Conservation (phyloP, 2,888 invertebrate species). For the Oligia strigilis region DNA sequence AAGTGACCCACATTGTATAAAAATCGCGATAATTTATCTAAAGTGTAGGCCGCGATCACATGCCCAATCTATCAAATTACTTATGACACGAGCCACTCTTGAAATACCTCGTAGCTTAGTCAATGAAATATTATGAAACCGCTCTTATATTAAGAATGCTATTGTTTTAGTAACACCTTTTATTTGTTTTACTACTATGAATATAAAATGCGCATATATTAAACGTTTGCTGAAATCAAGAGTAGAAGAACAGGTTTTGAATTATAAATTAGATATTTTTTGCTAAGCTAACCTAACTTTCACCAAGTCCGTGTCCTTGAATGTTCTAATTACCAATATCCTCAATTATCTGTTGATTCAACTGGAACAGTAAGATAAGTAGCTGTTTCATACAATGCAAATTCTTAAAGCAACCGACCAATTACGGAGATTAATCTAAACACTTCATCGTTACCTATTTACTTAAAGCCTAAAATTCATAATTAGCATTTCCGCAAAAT, state of each 20-base stretch:
- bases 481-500: not conserved
- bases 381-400: constrained; percentile 27
- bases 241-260: constrained; percentile 18
- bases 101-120: constrained; percentile 47
- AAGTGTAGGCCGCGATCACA: constrained; percentile 56
- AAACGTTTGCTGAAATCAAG: constrained; percentile 24
- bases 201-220: constrained; percentile 43
- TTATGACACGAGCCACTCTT: constrained; percentile 55
- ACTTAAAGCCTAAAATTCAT: constrained; percentile 5
- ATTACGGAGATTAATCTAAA: constrained; percentile 27
- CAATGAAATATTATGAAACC: constrained; percentile 62
- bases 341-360: constrained; percentile 46
- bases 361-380: constrained; percentile 31
- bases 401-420: constrained; percentile 24
- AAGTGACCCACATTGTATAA: constrained; percentile 71
- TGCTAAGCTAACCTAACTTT: constrained; percentile 33
- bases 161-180: constrained; percentile 50
- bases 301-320: constrained; percentile 34
- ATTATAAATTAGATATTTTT: constrained; percentile 17
- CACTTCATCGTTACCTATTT: constrained; percentile 1
- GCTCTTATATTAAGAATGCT: constrained; percentile 41
- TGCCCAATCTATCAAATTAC: constrained; percentile 60
- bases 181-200: constrained; percentile 26
- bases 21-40: constrained; percentile 59
- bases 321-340: constrained; percentile 45